phyloP scores from a whole-genome alignment of 2,797 vertebrate genomes.

The Atherinosoma microstoma region DNA sequence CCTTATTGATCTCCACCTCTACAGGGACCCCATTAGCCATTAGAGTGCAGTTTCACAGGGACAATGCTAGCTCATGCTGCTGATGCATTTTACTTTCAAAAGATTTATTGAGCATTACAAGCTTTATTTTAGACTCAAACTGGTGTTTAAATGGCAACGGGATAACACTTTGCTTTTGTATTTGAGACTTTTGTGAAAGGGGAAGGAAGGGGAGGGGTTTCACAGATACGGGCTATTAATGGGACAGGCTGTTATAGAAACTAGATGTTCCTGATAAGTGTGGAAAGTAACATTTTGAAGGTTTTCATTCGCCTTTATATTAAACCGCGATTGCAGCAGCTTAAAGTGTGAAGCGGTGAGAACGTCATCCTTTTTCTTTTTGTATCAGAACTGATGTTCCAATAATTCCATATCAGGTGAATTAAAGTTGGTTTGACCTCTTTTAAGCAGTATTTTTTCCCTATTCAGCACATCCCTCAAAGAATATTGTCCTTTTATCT shows the following conservation, averaged over 20 bases:
- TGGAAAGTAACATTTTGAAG: background rate
- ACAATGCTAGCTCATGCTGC: conserved; percentile 7
- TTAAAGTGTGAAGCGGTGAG: background rate
- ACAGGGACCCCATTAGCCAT: conserved; percentile 48
- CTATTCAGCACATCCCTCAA: background rate
- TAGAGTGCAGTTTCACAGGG: conserved; percentile 24
- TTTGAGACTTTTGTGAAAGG: background rate
- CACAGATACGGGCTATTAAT: background rate
- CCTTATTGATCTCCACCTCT: conserved; percentile 60
- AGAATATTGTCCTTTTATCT: background rate
- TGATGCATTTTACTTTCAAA: conserved; percentile 25
- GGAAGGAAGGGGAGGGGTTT: conserved; percentile 10
- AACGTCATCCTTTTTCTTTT: background rate
- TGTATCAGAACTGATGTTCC: background rate
- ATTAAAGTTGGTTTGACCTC: background rate
- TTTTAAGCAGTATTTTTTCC: background rate
- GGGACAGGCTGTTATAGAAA: background rate
- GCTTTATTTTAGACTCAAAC: conserved; percentile 30
- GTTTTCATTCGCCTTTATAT: background rate
- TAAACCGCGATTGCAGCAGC: background rate
- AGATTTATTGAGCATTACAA: conserved; percentile 12
- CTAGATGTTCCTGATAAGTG: background rate
- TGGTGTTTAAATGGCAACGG: background rate
- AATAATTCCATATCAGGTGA: background rate
- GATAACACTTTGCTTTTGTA: background rate